phyloP scores from a whole-genome alignment of 1,140 invertebrate genomes.

The Temnothorax longispinosus region DNA sequence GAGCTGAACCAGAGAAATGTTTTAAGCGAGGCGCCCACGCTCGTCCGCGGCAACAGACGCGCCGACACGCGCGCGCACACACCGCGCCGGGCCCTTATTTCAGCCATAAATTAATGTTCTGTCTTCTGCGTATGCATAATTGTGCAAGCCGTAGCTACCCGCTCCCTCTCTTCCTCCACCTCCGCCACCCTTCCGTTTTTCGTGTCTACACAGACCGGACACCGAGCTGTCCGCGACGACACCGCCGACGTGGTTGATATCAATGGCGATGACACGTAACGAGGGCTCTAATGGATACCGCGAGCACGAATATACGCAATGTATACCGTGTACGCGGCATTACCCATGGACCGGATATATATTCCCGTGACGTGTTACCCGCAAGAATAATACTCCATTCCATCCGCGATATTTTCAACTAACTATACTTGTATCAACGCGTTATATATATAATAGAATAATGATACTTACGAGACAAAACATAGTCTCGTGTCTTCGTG shows the following conservation, averaged over 20 bases:
- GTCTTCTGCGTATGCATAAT: constrained; percentile 84
- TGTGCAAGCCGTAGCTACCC: constrained; percentile 75
- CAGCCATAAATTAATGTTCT: constrained; percentile 85
- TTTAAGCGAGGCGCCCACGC: constrained; percentile 84
- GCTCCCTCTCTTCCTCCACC: not conserved
- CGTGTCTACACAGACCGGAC: constrained; percentile 64
- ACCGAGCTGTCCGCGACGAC: constrained; percentile 54
- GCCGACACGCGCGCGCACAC: constrained; percentile 84
- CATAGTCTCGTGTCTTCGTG: not conserved
- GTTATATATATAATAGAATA: constrained; percentile 32
- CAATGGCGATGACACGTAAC: constrained; percentile 80
- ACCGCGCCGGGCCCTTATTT: constrained; percentile 83
- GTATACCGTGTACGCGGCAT: constrained; percentile 57
- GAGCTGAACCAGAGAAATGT: constrained; percentile 84
- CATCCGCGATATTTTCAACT: not conserved
- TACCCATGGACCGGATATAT: constrained; percentile 14
- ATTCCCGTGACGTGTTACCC: not conserved
- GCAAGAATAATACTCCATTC: not conserved
- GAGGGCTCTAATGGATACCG: constrained; percentile 78
- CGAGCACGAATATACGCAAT: constrained; percentile 55
- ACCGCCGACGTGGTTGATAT: constrained; percentile 70
- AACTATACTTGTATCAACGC: not conserved
- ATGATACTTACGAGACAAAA: constrained; percentile 31
- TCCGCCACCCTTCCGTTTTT: constrained; percentile 5
- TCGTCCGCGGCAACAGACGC: constrained; percentile 82